Evolutionary conservation across 92 coral and sea anemone genomes (phyloP).

Genomic region (Pocillopora grandis): DNA sequence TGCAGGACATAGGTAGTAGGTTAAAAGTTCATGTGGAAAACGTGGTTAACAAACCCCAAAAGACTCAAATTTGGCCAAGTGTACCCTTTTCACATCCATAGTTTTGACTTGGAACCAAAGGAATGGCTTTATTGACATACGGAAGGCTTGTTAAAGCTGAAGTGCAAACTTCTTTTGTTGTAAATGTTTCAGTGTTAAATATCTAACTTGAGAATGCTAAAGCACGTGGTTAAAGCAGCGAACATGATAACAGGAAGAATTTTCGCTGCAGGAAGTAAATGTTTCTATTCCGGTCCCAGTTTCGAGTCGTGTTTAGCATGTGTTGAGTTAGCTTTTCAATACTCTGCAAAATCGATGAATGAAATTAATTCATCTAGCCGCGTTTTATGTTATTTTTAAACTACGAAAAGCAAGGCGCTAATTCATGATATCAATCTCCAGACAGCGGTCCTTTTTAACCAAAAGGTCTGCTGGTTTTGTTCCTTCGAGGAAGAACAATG

Average conservation of each 20-base stretch:
- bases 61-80: no score
- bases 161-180: background rate
- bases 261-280: background rate
- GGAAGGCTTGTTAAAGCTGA: background rate
- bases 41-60: no score
- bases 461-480: background rate
- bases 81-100: no score
- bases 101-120: background rate
- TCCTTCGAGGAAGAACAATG: background rate
- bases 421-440: background rate
- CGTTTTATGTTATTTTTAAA: background rate
- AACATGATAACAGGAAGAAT: constrained; percentile 16
- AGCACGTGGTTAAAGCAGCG: constrained; percentile 17
- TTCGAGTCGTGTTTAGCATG: constrained; percentile 38
- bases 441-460: background rate
- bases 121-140: background rate
- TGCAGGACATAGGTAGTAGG: no score
- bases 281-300: constrained; percentile 13
- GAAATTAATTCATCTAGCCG: background rate
- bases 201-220: background rate
- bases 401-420: background rate
- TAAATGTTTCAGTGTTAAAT: background rate
- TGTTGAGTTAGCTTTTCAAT: background rate
- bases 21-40: no score
- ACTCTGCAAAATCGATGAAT: background rate